Percentiles rank a stretch among this genome's conserved stretches.
Conservation (phyloP, 1,140 invertebrate species). For the Hypothenemus hampei region DNA sequence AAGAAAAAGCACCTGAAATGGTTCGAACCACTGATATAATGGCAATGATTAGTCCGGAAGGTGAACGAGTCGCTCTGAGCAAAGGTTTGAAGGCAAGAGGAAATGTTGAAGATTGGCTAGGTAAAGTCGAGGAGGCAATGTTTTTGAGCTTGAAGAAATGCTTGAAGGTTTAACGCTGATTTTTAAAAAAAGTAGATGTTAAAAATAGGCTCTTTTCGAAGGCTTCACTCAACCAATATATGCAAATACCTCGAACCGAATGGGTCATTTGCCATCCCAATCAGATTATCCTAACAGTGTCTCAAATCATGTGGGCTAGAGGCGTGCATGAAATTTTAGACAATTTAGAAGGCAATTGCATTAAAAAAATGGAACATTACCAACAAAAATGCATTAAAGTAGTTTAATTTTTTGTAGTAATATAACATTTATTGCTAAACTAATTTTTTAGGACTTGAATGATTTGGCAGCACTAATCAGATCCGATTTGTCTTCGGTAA, state of each 20-base stretch:
- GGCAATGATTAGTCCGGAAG: constrained; percentile 82
- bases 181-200: too few relatives aligned
- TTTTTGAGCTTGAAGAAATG: constrained; percentile 64
- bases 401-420: constrained; percentile 9
- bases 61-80: constrained; percentile 68
- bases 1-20: constrained; percentile 17
- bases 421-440: neutral
- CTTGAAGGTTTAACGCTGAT: constrained; percentile 69
- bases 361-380: constrained; percentile 58
- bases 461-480: constrained; percentile 72
- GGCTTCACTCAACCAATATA: constrained; percentile 58
- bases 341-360: constrained; percentile 41
- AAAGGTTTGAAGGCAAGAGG: constrained; percentile 75
- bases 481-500: constrained; percentile 61
- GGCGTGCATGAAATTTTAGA: constrained; percentile 70
- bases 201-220: neutral
- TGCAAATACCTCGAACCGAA: constrained; percentile 50
- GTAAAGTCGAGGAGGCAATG: constrained; percentile 84
- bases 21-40: constrained; percentile 72
- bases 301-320: constrained; percentile 81
- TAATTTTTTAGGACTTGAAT: constrained; percentile 61
- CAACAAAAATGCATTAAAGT: constrained; percentile 61
- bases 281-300: constrained; percentile 69
- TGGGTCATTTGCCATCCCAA: constrained; percentile 59
- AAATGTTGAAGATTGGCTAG: constrained; percentile 84